Percentiles rank a stretch among this genome's conserved stretches.
These are phyloP conservation scores for Pelosia muscerda DNA, from an alignment of 2,888 invertebrate genomes.

Conservation along the genomic window DNA sequence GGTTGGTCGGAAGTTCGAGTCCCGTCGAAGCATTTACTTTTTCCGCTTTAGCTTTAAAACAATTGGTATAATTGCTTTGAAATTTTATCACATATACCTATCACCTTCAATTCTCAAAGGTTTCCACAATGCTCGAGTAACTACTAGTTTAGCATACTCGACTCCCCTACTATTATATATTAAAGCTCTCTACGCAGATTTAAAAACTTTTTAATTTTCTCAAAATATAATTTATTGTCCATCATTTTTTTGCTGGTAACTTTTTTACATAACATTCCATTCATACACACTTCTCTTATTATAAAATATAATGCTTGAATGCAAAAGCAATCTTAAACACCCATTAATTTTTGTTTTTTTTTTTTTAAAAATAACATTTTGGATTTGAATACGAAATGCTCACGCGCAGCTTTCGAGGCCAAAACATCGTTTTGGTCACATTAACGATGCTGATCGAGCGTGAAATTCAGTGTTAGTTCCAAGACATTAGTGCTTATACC, in stretches of 20 bases:
- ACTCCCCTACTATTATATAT: no score
- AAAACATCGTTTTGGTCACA: conserved; percentile 63
- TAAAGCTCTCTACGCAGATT: neutral
- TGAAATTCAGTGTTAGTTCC: conserved; percentile 75
- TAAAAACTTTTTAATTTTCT: neutral
- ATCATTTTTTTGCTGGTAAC: neutral
- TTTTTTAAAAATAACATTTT: conserved; percentile 45
- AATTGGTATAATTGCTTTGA: no score
- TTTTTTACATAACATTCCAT: neutral
- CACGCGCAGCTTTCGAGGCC: conserved; percentile 40
- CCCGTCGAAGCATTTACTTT: no score
- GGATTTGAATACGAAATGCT: conserved; percentile 44
- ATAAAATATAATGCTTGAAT: conserved; percentile 9
- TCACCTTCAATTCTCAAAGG: no score
- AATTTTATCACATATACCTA: no score
- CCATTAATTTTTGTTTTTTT: conserved; percentile 39
- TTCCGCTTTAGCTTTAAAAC: no score
- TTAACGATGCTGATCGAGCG: conserved; percentile 68
- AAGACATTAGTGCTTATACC: conserved; percentile 67
- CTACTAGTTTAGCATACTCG: no score
- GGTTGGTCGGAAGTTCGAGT: no score
- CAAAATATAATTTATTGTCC: neutral
- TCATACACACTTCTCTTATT: neutral
- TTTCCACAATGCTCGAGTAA: no score
- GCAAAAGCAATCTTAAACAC: conserved; percentile 25